A percentile compares a stretch with the other conserved stretches of the same genome.
Evolutionary conservation across 2,797 vertebrate species (phyloP).

Genomic region (Danio aesculapii): DNA sequence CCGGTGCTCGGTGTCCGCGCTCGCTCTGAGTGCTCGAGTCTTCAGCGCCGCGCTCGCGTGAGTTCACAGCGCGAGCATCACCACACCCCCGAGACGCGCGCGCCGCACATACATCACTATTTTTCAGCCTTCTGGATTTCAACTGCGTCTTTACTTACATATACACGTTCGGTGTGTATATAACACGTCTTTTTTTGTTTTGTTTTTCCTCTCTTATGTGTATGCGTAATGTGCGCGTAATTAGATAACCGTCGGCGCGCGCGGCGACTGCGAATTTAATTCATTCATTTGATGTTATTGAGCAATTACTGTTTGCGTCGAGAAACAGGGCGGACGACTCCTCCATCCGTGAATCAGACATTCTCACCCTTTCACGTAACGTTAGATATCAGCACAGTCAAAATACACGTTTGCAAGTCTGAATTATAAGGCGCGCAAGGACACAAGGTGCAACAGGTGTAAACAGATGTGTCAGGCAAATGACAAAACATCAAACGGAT

Average conservation of each 20-base stretch:
- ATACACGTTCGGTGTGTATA: neutral
- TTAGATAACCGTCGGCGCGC: neutral
- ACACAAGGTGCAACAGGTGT: conserved; percentile 28
- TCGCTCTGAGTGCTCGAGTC: conserved; percentile 33
- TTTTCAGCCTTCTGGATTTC: conserved; percentile 3
- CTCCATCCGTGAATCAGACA: neutral
- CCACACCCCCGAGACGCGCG: conserved; percentile 83
- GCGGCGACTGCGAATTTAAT: conserved; percentile 14
- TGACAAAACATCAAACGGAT: neutral
- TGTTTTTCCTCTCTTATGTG: neutral
- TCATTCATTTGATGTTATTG: conserved; percentile 31
- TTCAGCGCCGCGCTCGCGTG: conserved; percentile 54
- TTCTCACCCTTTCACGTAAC: neutral
- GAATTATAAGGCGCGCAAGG: conserved; percentile 52
- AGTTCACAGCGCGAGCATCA: conserved; percentile 71
- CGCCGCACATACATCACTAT: conserved; percentile 58
- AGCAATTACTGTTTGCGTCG: conserved; percentile 14
- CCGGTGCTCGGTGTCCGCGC: conserved; percentile 67
- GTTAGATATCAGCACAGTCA: neutral
- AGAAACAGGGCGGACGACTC: neutral
- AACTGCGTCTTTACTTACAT: neutral
- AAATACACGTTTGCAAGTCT: conserved; percentile 42
- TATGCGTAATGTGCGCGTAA: neutral
- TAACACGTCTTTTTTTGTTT: neutral
- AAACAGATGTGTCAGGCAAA: neutral